Percentiles rank a stretch among this genome's conserved stretches.
These are phyloP conservation scores for Bothrops jararaca DNA, from an alignment of 2,113 vertebrate genomes.

Conservation along the genomic window DNA sequence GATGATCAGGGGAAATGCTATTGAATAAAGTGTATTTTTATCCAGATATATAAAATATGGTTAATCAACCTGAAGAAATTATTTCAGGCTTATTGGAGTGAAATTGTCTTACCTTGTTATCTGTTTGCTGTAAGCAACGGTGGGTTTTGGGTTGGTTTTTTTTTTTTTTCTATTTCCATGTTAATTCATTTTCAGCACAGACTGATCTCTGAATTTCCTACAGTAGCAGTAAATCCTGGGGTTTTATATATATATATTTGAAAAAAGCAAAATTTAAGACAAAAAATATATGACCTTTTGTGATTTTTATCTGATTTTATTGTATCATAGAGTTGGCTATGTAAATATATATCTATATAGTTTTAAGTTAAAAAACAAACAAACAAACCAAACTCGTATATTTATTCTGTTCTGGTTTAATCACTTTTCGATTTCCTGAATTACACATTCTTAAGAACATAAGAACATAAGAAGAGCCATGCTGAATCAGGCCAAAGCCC, in stretches of 20 bases:
- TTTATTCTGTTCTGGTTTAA: not conserved
- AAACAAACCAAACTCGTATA: not conserved
- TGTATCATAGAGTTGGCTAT: conserved; percentile 81
- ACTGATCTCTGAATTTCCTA: conserved; percentile 49
- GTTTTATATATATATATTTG: conserved; percentile 65
- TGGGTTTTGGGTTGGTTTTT: not conserved
- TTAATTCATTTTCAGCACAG: conserved; percentile 40
- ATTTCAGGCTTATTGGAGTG: conserved; percentile 54
- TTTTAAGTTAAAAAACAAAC: conserved; percentile 38
- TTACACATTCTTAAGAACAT: not conserved
- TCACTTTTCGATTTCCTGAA: not conserved
- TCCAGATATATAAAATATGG: conserved; percentile 50
- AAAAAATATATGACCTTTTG: conserved; percentile 73
- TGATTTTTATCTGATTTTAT: conserved; percentile 82
- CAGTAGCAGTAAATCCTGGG: conserved; percentile 56
- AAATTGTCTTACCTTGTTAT: conserved; percentile 51
- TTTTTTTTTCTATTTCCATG: conserved; percentile 7
- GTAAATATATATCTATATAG: conserved; percentile 86
- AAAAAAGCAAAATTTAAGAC: conserved; percentile 51
- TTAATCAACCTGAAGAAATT: conserved; percentile 65
- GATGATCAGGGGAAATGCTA: conserved; percentile 44
- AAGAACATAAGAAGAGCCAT: no score
- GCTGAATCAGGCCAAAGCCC: no score
- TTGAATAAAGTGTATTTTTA: conserved; percentile 66
- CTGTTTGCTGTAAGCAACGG: conserved; percentile 56